A percentile compares a stretch with the other conserved stretches of the same genome.
phyloP scores from a whole-genome alignment of 1,140 invertebrate genomes.

The Steinernema khuongi region DNA sequence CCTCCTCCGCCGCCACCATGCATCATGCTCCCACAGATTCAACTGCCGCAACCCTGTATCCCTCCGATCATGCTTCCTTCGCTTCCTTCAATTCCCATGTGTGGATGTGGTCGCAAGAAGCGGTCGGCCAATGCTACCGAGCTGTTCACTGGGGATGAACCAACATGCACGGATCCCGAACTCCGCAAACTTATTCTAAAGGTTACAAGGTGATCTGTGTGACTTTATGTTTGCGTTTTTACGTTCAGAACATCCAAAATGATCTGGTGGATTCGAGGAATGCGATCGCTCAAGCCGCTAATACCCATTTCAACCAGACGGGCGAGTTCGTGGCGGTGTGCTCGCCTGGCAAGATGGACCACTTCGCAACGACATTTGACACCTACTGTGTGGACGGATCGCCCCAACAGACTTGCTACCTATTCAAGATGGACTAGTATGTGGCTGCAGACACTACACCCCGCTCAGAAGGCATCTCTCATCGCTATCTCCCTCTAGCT shows the following conservation, averaged over 20 bases:
- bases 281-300: neutral
- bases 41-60: neutral
- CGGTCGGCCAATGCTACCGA: neutral
- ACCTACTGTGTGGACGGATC: neutral
- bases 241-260: neutral
- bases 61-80: neutral
- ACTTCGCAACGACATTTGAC: neutral
- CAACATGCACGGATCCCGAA: neutral
- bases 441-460: too few species aligned
- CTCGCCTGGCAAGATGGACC: neutral
- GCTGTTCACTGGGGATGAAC: neutral
- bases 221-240: neutral
- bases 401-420: neutral
- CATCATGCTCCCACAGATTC: slow-evolving; percentile 10
- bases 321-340: neutral
- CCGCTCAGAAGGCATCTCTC: too few species aligned
- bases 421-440: neutral
- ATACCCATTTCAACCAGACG: neutral
- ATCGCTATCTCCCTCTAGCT: neutral
- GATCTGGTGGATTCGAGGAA: neutral
- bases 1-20: slow-evolving; percentile 18
- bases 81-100: neutral
- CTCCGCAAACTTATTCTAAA: too few species aligned
- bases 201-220: neutral
- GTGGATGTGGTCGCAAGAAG: neutral